phyloP scores from a whole-genome alignment of 92 coral and sea anemone species.

The Pocillopora meandrina region DNA sequence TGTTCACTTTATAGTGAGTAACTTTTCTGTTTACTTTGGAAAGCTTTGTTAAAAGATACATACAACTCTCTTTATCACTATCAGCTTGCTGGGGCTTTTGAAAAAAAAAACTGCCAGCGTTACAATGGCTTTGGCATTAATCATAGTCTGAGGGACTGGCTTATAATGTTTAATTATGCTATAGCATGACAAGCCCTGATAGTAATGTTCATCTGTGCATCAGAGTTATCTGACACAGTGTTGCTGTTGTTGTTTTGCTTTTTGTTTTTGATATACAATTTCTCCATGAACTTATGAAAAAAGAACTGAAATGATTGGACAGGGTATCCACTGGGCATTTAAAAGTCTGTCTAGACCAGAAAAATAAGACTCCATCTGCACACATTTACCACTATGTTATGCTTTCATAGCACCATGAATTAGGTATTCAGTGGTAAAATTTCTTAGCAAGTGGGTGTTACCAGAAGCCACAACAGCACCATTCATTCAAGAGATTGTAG shows the following conservation, averaged over 20 bases:
- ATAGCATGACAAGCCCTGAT: background rate
- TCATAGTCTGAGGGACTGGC: background rate
- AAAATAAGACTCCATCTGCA: background rate
- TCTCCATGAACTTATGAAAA: background rate
- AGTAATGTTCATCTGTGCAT: background rate
- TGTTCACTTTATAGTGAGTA: too few species aligned
- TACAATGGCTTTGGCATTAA: background rate
- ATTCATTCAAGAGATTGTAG: too few species aligned
- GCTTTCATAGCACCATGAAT: too few species aligned
- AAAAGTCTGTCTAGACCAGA: background rate
- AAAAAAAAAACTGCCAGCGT: background rate
- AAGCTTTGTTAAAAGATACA: background rate
- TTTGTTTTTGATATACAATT: background rate
- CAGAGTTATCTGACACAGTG: background rate
- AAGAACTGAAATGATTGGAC: too few species aligned
- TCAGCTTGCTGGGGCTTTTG: background rate
- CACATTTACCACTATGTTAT: too few species aligned
- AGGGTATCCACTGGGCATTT: background rate
- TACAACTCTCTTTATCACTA: too few species aligned
- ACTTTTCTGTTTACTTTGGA: too few species aligned
- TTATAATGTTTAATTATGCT: background rate
- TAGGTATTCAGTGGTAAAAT: too few species aligned
- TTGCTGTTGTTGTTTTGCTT: background rate
- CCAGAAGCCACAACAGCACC: too few species aligned
- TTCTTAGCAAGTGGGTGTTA: too few species aligned